Base-by-base conservation (phyloP, 2,888 invertebrate species). In the Creontiades dilutus region DNA sequence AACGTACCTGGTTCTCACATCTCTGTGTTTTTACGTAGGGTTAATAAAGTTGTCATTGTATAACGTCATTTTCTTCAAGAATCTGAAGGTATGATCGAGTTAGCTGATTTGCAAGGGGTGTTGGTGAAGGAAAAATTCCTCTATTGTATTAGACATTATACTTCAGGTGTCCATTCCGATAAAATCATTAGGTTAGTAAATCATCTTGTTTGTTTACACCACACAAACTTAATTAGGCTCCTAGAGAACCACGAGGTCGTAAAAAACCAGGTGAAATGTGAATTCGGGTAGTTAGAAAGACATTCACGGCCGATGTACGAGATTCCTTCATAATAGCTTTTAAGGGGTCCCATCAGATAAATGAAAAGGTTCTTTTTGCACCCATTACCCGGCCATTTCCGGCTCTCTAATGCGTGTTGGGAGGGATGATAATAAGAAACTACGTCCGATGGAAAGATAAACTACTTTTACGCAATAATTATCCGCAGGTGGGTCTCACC, bases 341-440 rank as follows among this genome's bases (percentile, higher is more conserved):
- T 27, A 68, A 68, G 68, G 23, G 23, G 68, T 11, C 9, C 19
- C 68, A 68, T 68, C 68, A 23, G 68, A 68, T 68, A 68, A 68
- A 68, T 68, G 23, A 68, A 68, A 68, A 68, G 23, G 23, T 68
- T 23, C 68, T 68, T 68, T 68, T 68, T 68, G 68, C 68, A 68
- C 68, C 68, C 68, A 68, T 68, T 68, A 68, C 68, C 68, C 68
- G 4, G 23, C 23, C 68, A 68, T 68, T 68, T 68, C 68, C 68
- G 23, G 68, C 19, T 27, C 23, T 23, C 19, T 68, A 68, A 68
- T 68, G 68, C 13, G 68, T 68, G 68, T 68, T 68, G 13, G 68
- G 68, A 23, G 68, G 23, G 23, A 23, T 68, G 68, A 68, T 68
- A 68, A 68, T 68, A 68, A 68, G 68, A 68, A 23, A 68, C 23